Percentiles rank a stretch among this genome's conserved stretches.
Conservation (phyloP, 2,888 invertebrate genomes). For the Cantharis rufa region DNA sequence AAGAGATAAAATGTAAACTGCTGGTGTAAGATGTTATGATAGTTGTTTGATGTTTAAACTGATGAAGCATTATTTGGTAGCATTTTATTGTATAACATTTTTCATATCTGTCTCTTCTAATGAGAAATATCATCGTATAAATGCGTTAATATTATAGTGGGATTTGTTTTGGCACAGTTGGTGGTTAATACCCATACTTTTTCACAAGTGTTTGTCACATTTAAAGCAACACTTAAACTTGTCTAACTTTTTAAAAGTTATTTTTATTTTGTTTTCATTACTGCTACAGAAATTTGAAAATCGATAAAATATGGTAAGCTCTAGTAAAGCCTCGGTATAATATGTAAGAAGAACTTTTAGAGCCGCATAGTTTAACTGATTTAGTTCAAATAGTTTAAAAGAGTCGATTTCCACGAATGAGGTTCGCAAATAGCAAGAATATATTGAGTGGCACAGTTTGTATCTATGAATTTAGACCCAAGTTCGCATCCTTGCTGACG, state of each 20-base stretch:
- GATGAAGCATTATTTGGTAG: conserved; percentile 22
- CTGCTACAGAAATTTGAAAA: neutral
- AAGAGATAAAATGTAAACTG: neutral
- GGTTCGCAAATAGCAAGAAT: conserved; percentile 45
- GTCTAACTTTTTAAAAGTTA: neutral
- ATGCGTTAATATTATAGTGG: conserved; percentile 34
- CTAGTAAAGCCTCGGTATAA: neutral
- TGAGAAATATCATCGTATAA: conserved; percentile 39
- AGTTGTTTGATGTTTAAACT: conserved; percentile 2
- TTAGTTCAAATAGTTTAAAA: conserved; percentile 45
- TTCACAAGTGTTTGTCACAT: conserved; percentile 37
- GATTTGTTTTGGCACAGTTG: conserved; percentile 41
- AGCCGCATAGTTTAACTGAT: conserved; percentile 47
- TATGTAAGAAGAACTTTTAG: conserved; percentile 34
- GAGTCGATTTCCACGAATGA: conserved; percentile 47
- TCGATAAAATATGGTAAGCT: neutral
- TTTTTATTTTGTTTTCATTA: neutral
- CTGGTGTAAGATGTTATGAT: neutral
- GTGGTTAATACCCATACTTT: conserved; percentile 38
- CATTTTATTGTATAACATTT: conserved; percentile 23
- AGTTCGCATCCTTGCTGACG: conserved; percentile 45
- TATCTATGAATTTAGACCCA: conserved; percentile 40
- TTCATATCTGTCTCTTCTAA: conserved; percentile 35
- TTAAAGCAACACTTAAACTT: conserved; percentile 2
- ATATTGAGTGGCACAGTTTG: conserved; percentile 47